Base-by-base conservation (phyloP, 2,888 invertebrate genomes). In the Orgyia antiqua region DNA sequence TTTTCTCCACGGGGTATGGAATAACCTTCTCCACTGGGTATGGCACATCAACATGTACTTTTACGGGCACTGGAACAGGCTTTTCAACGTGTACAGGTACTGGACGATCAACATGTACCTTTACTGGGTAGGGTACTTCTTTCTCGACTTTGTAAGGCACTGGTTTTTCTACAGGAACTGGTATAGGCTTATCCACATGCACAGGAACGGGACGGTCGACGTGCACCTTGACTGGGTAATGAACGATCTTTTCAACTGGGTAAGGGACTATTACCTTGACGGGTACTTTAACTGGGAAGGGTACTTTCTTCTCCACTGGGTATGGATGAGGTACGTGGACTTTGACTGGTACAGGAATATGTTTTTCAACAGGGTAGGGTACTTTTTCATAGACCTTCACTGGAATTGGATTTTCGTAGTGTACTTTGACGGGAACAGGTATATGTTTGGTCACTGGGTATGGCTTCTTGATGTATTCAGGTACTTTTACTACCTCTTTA, bases 21-120 rank as follows among this genome's bases (percentile, higher is more conserved):
- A 92, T 86, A 19, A 90, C 84, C 58, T 90, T 90, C 55, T 90
- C 89, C 0, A 92, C 90, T 10, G 90, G 91, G 68, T 92, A 93
- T 12, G 92, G 93, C 5, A 88, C 89, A 9, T 93, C 92, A 19
- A 91, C 89, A 6, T 89, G 92, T 13, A 93, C 92, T 63, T 93
- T 93, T 4, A 94, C 93, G 27, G 87, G 88, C 52, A 91, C 90
- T 13, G 94, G 94, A 45, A 93, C 92, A 20, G 91, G 93, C 64
- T 93, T 93, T 41, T 93, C 93, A 2, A 94, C 93, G 40, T 92
- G 91, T 9, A 92, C 91, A 4, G 92, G 92, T 3, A 93, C 88
- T 23, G 91, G 93, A 58, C 90, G 88, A 25, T 93, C 91, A 18
- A 89, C 87, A 27, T 78, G 88, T 24, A 92, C 89, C 67, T 92